phyloP scores from a whole-genome alignment of 1,140 invertebrate genomes.

The Orchestia grillus region DNA sequence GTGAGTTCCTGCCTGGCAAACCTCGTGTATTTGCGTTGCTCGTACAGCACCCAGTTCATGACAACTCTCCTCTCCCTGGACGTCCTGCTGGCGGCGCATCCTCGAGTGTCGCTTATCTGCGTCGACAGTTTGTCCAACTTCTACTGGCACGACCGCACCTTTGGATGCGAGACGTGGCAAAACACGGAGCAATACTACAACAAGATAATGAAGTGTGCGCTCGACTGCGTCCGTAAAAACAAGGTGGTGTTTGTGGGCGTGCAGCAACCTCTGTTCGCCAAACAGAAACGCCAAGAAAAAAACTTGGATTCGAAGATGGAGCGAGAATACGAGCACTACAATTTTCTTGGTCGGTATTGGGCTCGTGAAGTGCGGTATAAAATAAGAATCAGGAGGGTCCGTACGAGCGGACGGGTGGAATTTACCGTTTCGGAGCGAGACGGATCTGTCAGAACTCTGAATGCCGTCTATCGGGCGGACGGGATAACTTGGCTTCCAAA shows the following conservation, averaged over 20 bases:
- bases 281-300: neutral
- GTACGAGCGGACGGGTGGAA: neutral
- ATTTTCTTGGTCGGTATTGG: neutral
- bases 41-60: neutral
- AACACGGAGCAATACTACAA: neutral
- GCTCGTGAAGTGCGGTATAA: neutral
- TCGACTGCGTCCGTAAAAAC: neutral
- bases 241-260: neutral
- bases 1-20: neutral
- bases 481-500: neutral
- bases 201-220: neutral
- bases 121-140: conserved; percentile 33
- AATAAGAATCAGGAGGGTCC: neutral
- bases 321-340: neutral
- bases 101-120: neutral
- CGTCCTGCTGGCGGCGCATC: neutral
- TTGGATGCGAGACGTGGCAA: neutral
- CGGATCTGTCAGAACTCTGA: neutral
- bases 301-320: neutral
- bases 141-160: neutral
- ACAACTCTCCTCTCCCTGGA: neutral
- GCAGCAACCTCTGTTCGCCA: conserved; percentile 14
- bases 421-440: neutral
- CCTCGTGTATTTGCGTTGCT: neutral
- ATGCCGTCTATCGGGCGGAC: neutral